Conservation (phyloP, 2,888 invertebrate genomes). For the Pocota personata region DNA sequence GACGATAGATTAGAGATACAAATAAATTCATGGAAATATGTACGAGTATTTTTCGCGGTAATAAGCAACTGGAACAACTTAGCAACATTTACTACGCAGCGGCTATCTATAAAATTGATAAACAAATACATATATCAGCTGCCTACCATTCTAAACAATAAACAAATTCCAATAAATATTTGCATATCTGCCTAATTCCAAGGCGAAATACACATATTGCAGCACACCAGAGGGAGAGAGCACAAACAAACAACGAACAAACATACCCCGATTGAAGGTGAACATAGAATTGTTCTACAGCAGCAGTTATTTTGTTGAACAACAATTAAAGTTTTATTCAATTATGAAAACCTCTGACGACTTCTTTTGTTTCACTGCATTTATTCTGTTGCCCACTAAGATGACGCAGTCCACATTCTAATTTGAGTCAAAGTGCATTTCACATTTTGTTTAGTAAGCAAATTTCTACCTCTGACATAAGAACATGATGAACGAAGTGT, state of each 20-base stretch:
- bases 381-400: slow-evolving; percentile 11
- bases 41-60: no score
- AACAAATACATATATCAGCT: slow-evolving; percentile 5
- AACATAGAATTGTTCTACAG: background rate
- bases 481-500: slow-evolving; percentile 3
- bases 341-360: background rate
- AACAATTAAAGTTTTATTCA: slow-evolving; percentile 45
- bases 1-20: no score
- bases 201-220: background rate
- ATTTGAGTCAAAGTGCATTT: slow-evolving; percentile 13
- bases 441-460: slow-evolving; percentile 5
- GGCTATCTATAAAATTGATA: background rate
- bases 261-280: slow-evolving; percentile 30
- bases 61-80: no score
- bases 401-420: slow-evolving; percentile 49
- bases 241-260: background rate
- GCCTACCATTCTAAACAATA: slow-evolving; percentile 13
- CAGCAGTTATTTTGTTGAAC: slow-evolving; percentile 46
- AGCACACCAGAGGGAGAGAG: background rate
- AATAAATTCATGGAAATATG: no score
- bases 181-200: slow-evolving; percentile 53
- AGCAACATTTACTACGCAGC: background rate
- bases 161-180: slow-evolving; percentile 40
- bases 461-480: slow-evolving; percentile 22
- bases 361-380: slow-evolving; percentile 29